Conservation (phyloP, 2,888 invertebrate species). For the Agrochola macilenta region DNA sequence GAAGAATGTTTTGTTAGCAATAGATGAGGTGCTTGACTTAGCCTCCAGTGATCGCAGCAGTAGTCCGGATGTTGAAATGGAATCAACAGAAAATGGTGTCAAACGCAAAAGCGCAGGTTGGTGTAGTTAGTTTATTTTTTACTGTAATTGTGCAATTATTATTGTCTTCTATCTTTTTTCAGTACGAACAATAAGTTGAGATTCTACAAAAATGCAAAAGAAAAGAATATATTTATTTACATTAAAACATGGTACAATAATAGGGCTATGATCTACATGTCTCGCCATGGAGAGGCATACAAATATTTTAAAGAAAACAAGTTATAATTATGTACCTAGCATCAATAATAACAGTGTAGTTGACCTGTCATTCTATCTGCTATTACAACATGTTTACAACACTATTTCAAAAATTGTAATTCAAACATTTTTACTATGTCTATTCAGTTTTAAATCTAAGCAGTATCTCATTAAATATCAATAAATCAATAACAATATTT, state of each 20-base stretch:
- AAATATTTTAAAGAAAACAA: not conserved
- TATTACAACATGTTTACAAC: no score
- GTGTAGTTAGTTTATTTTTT: not conserved
- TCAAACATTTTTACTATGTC: not conserved
- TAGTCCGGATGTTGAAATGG: constrained; percentile 6
- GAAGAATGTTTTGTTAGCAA: not conserved
- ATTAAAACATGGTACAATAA: not conserved
- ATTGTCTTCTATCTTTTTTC: no score
- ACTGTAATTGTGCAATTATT: no score
- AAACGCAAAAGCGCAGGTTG: constrained; percentile 28
- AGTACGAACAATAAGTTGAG: no score
- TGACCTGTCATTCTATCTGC: no score
- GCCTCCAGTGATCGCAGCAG: not conserved
- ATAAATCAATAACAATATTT: no score
- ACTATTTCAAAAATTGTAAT: no score
- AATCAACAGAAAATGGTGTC: not conserved
- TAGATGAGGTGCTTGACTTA: no score
- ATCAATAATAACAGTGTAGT: no score
- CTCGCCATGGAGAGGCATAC: not conserved
- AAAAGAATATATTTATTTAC: not conserved
- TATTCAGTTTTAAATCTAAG: not conserved
- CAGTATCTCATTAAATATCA: no score
- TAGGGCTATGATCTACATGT: not conserved
- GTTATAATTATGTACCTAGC: not conserved
- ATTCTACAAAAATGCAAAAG: no score